Evolutionary conservation across 2,888 invertebrate genomes (phyloP).

Genomic region (Sepioteuthis lessoniana): DNA sequence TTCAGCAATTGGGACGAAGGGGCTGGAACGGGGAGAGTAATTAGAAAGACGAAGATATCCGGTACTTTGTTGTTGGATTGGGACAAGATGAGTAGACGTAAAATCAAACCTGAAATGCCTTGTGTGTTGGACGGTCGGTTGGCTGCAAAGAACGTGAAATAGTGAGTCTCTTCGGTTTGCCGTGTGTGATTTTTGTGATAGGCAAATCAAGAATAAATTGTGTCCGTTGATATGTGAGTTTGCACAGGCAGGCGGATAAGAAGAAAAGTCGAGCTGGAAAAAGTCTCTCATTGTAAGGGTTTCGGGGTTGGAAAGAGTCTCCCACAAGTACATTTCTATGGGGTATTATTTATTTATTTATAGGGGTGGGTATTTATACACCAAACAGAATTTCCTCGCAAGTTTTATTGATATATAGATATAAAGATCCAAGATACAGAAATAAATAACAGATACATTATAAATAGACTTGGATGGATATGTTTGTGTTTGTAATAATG

Average conservation of each 20-base stretch:
- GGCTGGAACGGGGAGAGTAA: neutral
- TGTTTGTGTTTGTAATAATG: no score
- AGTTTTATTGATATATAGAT: neutral
- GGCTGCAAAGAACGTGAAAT: neutral
- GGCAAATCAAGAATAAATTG: neutral
- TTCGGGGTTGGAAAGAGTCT: neutral
- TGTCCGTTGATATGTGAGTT: neutral
- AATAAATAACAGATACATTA: neutral
- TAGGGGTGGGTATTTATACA: neutral
- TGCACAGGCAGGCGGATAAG: neutral
- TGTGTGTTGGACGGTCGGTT: neutral
- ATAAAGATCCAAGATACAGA: neutral
- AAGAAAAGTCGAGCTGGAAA: neutral
- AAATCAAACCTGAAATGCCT: neutral
- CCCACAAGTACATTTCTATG: no score
- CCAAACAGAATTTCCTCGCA: neutral
- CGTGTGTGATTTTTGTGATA: neutral
- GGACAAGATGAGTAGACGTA: neutral
- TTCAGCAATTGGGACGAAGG: neutral
- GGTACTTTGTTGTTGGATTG: neutral
- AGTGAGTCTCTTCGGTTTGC: neutral
- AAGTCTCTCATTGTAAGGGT: neutral
- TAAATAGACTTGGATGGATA: no score
- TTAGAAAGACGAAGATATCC: conserved; percentile 13
- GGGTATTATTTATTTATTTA: neutral